Conservation (phyloP, 2,113 vertebrate species). For the Alces alces region DNA sequence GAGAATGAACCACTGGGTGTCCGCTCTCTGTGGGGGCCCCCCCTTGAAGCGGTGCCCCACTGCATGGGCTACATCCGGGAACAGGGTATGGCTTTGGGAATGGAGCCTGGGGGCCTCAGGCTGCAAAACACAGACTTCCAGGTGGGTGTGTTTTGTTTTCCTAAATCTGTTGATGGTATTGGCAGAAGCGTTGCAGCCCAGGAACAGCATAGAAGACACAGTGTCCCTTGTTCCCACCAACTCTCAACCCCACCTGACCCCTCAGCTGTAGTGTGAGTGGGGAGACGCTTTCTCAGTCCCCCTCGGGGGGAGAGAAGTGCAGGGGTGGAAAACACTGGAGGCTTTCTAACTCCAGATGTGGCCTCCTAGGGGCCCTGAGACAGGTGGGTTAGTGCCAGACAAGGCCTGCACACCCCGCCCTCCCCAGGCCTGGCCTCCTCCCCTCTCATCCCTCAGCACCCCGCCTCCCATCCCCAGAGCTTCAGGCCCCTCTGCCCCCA, state of each 20-base stretch:
- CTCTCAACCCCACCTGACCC: not conserved
- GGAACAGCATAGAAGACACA: not conserved
- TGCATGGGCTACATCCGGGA: not conserved
- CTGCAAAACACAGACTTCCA: not conserved
- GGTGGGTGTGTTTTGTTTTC: not conserved
- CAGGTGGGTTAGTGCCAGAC: not conserved
- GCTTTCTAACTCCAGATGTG: not conserved
- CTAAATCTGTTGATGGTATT: not conserved
- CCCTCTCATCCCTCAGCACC: accelerated
- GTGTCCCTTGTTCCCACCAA: not conserved
- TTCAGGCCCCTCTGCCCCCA: too few species aligned
- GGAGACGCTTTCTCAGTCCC: not conserved
- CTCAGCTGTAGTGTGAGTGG: not conserved
- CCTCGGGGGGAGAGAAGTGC: not conserved
- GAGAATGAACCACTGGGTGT: not conserved
- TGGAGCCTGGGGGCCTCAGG: not conserved
- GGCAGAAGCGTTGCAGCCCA: not conserved
- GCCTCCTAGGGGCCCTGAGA: not conserved
- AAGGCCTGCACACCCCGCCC: not conserved
- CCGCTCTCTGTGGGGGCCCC: accelerated
- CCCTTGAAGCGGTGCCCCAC: not conserved
- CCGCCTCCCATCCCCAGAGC: not conserved
- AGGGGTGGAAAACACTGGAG: not conserved
- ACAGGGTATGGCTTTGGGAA: not conserved
- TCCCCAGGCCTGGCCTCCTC: not conserved